Conservation (phyloP, 2,113 vertebrate species). For the Clarias magur region DNA sequence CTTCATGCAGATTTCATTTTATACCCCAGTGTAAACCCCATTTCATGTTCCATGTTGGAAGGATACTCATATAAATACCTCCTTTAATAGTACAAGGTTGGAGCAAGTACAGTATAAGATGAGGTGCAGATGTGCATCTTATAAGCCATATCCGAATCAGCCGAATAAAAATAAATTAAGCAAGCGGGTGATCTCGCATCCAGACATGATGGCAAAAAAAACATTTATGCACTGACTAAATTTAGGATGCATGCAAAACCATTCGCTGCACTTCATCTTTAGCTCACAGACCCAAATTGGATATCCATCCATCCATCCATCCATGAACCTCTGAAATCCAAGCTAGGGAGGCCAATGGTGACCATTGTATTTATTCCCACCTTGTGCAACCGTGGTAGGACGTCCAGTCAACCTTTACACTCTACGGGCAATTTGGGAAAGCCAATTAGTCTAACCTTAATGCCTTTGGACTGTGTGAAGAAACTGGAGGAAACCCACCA, state of each 20-base stretch:
- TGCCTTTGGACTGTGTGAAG: too few species aligned
- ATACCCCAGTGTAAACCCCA: not conserved
- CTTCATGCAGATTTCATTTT: not conserved
- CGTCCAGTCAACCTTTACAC: too few species aligned
- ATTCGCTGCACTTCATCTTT: not conserved
- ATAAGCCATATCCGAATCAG: not conserved
- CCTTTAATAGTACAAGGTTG: not conserved
- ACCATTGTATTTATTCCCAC: too few species aligned
- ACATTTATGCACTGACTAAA: not conserved
- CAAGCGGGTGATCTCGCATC: not conserved
- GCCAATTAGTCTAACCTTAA: too few species aligned
- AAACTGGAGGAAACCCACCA: too few species aligned
- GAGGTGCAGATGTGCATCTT: not conserved
- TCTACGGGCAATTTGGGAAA: too few species aligned
- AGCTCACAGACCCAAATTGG: not conserved
- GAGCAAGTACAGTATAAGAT: not conserved
- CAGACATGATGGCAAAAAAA: not conserved
- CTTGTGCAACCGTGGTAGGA: too few species aligned
- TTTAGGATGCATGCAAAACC: not conserved
- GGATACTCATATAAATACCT: not conserved
- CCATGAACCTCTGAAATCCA: too few species aligned
- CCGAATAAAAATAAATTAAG: not conserved
- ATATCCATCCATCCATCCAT: too few species aligned
- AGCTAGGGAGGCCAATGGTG: too few species aligned
- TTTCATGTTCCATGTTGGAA: not conserved